Base-by-base conservation (phyloP, 2,797 vertebrate genomes). In the Benthosema pterotum region DNA sequence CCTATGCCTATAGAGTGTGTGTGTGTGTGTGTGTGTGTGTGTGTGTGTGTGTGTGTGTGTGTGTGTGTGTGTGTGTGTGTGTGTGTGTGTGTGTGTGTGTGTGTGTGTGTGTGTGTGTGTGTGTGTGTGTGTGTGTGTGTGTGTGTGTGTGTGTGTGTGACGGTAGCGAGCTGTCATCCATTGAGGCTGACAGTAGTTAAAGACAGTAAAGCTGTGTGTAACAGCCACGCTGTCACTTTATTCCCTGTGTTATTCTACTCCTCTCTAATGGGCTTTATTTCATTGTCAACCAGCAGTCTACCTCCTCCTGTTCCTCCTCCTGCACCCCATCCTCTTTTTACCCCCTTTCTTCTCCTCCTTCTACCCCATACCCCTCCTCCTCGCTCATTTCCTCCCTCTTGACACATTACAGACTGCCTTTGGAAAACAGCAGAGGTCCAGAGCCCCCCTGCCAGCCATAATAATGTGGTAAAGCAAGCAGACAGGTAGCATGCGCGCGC, bases 251-350 rank as follows among this genome's bases (percentile, higher is more conserved):
- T 89, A 84, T 89, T 91, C 89, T 89, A 87, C 81, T 83, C 84
- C 79, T 63, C 86, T 80, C 88, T 93, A 94, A 93, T 94, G 86
- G 92, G 91, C 88, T 92, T 93, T 92, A 92, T 93, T 92, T 93
- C 90, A 88, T 85, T 91, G 92, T 93, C 92, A 92, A 84, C 82
- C 86, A 82, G 83, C 86, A 89, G 84, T 90, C 87, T 85, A 71
- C 82, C 83, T 72, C 83, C 80, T 78, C 77, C 82, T 38, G 46
- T 45, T 59, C 57, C 16, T 59, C 57, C 16, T 47, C 52, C 57
- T 61, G 46, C 43, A 78, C 80, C 75, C 72, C 66, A 82, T 71
- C 71, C 65, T 68, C 79, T 75, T 80, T n/a, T 83, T 46, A 16
- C 19, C 1, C 43, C 13, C 75, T 72, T 55, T 61, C 77, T 83